Evolutionary conservation across 2,888 invertebrate species (phyloP), one percentile per base, ranked within the genome.

Genomic region (Platerodrilus igneus): DNA sequence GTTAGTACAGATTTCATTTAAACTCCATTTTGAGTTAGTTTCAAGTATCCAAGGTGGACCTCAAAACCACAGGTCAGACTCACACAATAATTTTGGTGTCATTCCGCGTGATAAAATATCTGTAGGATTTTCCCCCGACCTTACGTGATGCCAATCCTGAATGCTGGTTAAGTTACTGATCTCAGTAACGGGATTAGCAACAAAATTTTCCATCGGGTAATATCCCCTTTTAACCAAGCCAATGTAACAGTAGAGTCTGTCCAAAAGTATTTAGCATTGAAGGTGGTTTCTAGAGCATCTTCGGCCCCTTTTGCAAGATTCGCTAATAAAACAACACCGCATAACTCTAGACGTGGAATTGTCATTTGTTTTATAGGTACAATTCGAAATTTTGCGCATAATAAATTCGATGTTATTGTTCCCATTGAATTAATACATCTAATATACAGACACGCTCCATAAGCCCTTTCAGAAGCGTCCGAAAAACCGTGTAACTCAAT

Each of bases 381-480:
- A 18, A 55, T 48, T 14, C 27, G 23, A n/a, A 53, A 55, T 48
- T 56, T 57, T 1, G 54, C 40, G 15, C 50, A 49, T 22, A 57
- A 28, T 13, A 58, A 36, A 14, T 38, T 20, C 9, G 33, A 22
- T 2, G 20, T 13, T 7, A 2, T 2, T 10, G 10, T n/a, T 5
- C 38, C 20, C 15, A 28, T 37, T 10, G 15, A 6, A 9, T 14
- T 29, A 13, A 23, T 31, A 16, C 51, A 37, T 21, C 46, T 13
- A 11, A 58, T 9, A 37, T 58, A 58, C 4, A 57, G 36, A 17
- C 52, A 51, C 2, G 49, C 52, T 2, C 53, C 55, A 27, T 56
- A 57, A 0, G 53, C 52, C 13, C 29, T 38, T 34, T 47, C 39
- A 2, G 45, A 48, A 9, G 47, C 44, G 26, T 56, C 49, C 13